Evolutionary conservation across 2,113 vertebrate species (phyloP).

Genomic region (Pedionomus torquatus): DNA sequence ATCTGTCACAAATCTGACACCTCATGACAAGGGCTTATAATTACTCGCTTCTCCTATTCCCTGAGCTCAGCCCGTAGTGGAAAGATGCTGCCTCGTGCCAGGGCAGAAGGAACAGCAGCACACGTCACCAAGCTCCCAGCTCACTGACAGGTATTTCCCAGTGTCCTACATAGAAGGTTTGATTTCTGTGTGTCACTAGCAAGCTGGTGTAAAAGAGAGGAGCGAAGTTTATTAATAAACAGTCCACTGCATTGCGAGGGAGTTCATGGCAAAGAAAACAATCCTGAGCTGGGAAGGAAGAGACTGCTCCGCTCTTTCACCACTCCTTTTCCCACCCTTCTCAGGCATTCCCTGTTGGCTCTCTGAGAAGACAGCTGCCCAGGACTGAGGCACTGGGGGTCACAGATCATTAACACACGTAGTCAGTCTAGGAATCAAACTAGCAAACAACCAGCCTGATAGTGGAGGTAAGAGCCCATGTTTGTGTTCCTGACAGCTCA

Average conservation of each 20-base stretch:
- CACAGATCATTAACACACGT: background rate
- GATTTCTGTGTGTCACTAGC: no score
- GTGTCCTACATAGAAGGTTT: no score
- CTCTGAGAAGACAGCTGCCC: background rate
- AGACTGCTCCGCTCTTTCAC: background rate
- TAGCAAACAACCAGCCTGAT: background rate
- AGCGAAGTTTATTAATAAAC: background rate
- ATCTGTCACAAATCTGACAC: background rate
- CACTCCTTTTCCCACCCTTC: conserved; percentile 24
- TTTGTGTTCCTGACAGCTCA: background rate
- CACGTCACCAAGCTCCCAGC: accelerated
- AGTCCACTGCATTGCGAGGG: background rate
- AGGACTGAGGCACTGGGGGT: background rate
- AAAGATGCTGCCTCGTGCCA: background rate
- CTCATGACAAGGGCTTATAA: background rate
- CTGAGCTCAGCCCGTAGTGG: background rate
- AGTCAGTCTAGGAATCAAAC: background rate
- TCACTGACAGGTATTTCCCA: background rate
- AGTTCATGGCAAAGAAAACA: background rate
- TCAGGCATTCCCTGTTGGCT: background rate
- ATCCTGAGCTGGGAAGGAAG: background rate
- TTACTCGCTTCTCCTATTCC: background rate
- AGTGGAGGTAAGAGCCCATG: background rate
- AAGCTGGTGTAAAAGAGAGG: background rate
- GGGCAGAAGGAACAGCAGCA: background rate